Base-by-base conservation (phyloP, 2,888 invertebrate species). In the Anoncus sp. region DNA sequence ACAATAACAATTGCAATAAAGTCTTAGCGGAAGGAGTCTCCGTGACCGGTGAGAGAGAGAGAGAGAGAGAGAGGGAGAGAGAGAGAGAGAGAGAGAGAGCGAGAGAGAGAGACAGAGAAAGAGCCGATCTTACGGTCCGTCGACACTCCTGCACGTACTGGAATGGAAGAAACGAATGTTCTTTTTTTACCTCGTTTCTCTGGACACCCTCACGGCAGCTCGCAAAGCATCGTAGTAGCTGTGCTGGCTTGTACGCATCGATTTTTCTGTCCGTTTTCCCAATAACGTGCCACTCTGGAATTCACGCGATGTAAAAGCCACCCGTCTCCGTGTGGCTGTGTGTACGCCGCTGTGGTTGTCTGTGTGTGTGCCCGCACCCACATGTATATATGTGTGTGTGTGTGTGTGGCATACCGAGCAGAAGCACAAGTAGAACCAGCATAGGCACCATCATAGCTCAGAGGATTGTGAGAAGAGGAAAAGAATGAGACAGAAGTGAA, bases 201-300 rank as follows among this genome's bases (percentile, higher is more conserved):
- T 38, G 63, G 67, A 75, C 40, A 35, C 38, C 45, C 35, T 43
- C 49, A 63, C 66, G 75, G 77, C 24, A 16, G 45, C 43, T 65
- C 75, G 66, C 55, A 71, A 45, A 60, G 62, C 62, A 72, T 74
- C 53, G 47, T 62, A 31, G 38, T 59, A 51, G 43, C 63, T 40
- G 71, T 65, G 51, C 62, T 67, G 69, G 74, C 75, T 67, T 70
- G 66, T 75, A 73, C 77, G 81, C 84, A 89, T 89, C 86, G 89
- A 88, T 89, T 89, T 89, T 89, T 87, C 86, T 85, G 85, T 86
- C 88, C 84, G 82, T 83, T 88, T 77, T 85, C 73, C 86, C 88
- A 87, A 89, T 89, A 89, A 87, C 84, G 86, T 83, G 82, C 78
- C 78, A 84, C 78, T 83, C 72, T 65, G 78, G 76, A 83, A 82